These are phyloP conservation scores for Astyanax mexicanus DNA, from an alignment of 2,797 vertebrate species.

Conservation along the genomic window DNA sequence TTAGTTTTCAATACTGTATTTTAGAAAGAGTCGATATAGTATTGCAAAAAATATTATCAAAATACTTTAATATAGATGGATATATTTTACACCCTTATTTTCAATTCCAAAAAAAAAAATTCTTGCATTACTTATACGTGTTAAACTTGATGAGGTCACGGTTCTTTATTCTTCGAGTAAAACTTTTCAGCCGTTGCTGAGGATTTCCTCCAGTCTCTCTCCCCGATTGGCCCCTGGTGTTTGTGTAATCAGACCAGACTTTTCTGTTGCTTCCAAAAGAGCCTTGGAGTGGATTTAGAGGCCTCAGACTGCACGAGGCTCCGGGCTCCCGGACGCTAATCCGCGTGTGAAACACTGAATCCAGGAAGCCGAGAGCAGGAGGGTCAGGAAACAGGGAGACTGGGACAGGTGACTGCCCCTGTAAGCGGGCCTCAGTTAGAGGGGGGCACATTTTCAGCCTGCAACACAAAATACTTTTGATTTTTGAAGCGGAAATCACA, in stretches of 20 bases:
- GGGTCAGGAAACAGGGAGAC: constrained; percentile 8
- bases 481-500: no score
- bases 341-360: constrained; percentile 45
- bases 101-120: no score
- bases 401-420: constrained; percentile 12
- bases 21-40: no score
- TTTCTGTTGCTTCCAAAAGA: constrained; percentile 21
- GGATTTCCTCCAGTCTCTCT: neutral
- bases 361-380: constrained; percentile 29
- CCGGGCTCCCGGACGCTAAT: constrained; percentile 42
- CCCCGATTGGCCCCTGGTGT: constrained; percentile 25
- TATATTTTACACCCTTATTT: no score
- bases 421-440: neutral
- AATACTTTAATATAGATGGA: no score
- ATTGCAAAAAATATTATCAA: no score
- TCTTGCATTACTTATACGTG: no score
- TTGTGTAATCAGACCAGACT: constrained; percentile 39
- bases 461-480: neutral
- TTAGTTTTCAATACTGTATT: no score
- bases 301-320: constrained; percentile 7
- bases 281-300: no score
- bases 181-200: no score
- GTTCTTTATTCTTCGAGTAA: no score
- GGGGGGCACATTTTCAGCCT: neutral
- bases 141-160: no score